Conservation (phyloP, 1,140 invertebrate genomes). For the Octopus bimaculoides region DNA sequence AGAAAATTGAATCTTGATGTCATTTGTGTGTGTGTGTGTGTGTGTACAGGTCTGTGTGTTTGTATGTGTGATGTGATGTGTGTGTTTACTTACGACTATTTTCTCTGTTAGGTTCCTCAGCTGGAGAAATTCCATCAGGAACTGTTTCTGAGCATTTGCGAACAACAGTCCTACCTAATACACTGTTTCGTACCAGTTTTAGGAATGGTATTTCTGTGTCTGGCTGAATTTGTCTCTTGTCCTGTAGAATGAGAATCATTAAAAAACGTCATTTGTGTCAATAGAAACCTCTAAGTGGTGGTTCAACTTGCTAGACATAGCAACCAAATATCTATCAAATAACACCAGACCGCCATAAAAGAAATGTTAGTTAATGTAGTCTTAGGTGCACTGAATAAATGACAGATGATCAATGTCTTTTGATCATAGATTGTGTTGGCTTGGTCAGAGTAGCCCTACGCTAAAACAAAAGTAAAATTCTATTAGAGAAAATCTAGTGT, state of each 20-base stretch:
- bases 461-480: too few relatives aligned
- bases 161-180: slow-evolving; percentile 37
- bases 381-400: too few relatives aligned
- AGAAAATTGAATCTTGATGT: background rate
- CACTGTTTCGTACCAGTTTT: slow-evolving; percentile 32
- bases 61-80: background rate
- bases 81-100: slow-evolving; percentile 16
- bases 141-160: slow-evolving; percentile 7
- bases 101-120: slow-evolving; percentile 18
- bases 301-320: too few relatives aligned
- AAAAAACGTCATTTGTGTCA: too few relatives aligned
- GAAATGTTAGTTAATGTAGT: too few relatives aligned
- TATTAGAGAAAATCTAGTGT: too few relatives aligned
- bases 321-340: too few relatives aligned
- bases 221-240: slow-evolving; percentile 34
- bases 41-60: background rate
- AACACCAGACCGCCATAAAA: too few relatives aligned
- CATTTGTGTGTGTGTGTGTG: background rate
- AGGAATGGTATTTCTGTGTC: slow-evolving; percentile 42
- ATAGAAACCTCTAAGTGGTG: too few relatives aligned
- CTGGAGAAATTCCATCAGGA: slow-evolving; percentile 13
- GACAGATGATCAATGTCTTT: too few relatives aligned
- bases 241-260: slow-evolving; percentile 24
- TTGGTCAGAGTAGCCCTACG: too few relatives aligned
- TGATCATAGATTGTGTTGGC: too few relatives aligned